phyloP scores from a whole-genome alignment of 2,113 vertebrate species.

The Sylvicapra grimmia region DNA sequence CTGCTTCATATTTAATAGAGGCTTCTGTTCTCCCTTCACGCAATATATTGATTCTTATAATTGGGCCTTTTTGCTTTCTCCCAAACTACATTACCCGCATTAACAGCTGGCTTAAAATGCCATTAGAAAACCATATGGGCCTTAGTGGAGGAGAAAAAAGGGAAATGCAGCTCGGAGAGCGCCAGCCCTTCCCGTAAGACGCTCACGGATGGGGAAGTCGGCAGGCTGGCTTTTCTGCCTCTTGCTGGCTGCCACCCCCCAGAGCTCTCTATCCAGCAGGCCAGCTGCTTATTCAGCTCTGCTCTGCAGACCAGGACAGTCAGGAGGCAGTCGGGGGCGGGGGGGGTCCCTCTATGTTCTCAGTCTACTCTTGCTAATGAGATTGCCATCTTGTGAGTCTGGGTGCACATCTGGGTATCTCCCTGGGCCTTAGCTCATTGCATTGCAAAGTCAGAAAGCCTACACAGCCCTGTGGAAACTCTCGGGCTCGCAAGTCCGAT shows the following conservation, averaged over 20 bases:
- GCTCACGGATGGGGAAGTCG: conserved; percentile 24
- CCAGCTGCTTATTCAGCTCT: conserved; percentile 17
- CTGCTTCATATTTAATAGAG: conserved; percentile 66
- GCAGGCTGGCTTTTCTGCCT: conserved; percentile 28
- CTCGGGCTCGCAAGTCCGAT: neutral
- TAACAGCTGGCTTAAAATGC: conserved; percentile 74
- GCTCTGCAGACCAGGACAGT: neutral
- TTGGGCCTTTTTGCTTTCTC: conserved; percentile 69
- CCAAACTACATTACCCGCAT: conserved; percentile 63
- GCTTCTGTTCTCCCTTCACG: conserved; percentile 55
- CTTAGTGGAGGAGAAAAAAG: conserved; percentile 49
- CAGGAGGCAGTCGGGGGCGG: neutral
- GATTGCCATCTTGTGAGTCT: neutral
- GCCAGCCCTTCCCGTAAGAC: conserved; percentile 66
- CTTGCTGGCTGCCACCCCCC: neutral
- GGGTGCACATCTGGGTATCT: neutral
- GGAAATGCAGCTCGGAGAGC: conserved; percentile 56
- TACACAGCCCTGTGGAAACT: neutral
- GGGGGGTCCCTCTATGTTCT: neutral
- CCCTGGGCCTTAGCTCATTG: neutral
- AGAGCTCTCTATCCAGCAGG: neutral
- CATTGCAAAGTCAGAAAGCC: neutral
- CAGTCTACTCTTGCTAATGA: neutral
- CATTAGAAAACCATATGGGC: conserved; percentile 61
- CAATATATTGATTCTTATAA: conserved; percentile 73